Evolutionary conservation across 1,140 invertebrate genomes (phyloP).

Genomic region (Drosophila hydei): DNA sequence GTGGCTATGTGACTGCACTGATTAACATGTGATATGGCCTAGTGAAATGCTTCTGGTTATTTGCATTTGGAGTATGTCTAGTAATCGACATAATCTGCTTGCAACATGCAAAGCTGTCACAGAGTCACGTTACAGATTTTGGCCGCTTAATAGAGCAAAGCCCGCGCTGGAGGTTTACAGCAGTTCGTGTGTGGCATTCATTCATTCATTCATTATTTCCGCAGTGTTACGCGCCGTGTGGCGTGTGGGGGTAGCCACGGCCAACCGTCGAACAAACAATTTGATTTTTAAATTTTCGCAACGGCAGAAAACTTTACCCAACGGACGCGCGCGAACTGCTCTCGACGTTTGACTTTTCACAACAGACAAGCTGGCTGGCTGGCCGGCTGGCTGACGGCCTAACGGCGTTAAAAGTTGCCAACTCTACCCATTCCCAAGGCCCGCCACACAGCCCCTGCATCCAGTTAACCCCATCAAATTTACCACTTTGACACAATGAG

Average conservation of each 20-base stretch:
- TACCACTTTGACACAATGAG: slow-evolving; percentile 73
- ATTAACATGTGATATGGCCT: not conserved
- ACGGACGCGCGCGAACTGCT: slow-evolving; percentile 47
- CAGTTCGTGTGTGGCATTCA: slow-evolving; percentile 28
- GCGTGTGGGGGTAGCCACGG: slow-evolving; percentile 14
- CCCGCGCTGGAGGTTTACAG: not conserved
- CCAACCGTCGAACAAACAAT: slow-evolving; percentile 48
- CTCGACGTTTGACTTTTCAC: slow-evolving; percentile 69
- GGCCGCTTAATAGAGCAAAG: slow-evolving; percentile 29
- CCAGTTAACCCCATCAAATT: slow-evolving; percentile 46
- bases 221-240: slow-evolving; percentile 54
- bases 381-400: slow-evolving; percentile 20
- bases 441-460: not conserved
- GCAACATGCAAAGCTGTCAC: slow-evolving; percentile 56
- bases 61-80: not conserved
- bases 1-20: not conserved
- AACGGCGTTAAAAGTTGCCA: slow-evolving; percentile 37
- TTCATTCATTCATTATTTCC: slow-evolving; percentile 73
- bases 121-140: slow-evolving; percentile 54
- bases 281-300: slow-evolving; percentile 52
- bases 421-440: slow-evolving; percentile 6
- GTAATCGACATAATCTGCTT: slow-evolving; percentile 22
- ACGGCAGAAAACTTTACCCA: slow-evolving; percentile 60
- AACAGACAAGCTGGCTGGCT: not conserved
- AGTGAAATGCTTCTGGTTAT: not conserved